These are phyloP conservation scores for Bruchidius siliquastri DNA, from an alignment of 2,888 invertebrate species.

Conservation along the genomic window DNA sequence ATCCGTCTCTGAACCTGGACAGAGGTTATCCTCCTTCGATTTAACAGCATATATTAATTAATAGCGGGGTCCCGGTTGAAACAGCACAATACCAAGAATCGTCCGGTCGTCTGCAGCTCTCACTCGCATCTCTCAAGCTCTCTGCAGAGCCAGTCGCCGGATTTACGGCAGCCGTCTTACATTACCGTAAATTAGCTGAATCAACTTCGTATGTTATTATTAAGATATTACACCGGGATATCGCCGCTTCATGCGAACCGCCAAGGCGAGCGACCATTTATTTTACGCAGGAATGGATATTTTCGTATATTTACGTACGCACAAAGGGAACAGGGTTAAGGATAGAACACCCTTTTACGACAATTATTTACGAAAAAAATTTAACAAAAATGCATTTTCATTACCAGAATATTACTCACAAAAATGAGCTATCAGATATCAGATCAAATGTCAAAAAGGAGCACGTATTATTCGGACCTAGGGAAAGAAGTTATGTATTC, in stretches of 20 bases:
- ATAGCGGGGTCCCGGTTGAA: conserved; percentile 24
- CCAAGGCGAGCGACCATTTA: conserved; percentile 4
- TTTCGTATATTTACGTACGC: not conserved
- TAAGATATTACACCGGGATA: conserved; percentile 26
- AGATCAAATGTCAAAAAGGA: too few species aligned
- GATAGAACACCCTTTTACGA: too few species aligned
- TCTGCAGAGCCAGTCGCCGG: conserved; percentile 6
- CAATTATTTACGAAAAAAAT: too few species aligned
- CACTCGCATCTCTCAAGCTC: not conserved
- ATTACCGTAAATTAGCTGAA: conserved; percentile 34
- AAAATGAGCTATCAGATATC: too few species aligned
- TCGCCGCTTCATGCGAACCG: conserved; percentile 4
- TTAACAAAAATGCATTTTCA: too few species aligned
- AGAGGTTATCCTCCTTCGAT: conserved; percentile 13
- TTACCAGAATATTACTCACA: too few species aligned
- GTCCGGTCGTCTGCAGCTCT: conserved; percentile 4
- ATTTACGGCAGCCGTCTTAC: conserved; percentile 27
- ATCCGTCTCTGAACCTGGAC: too few species aligned
- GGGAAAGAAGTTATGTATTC: too few species aligned
- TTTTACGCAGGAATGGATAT: conserved; percentile 3
- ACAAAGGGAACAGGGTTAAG: too few species aligned
- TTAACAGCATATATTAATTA: conserved; percentile 21
- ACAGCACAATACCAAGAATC: conserved; percentile 32
- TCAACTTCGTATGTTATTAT: conserved; percentile 30
- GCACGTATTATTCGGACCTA: too few species aligned